phyloP scores from a whole-genome alignment of 1,140 invertebrate species.

The Bursaphelenchus mucronatus region DNA sequence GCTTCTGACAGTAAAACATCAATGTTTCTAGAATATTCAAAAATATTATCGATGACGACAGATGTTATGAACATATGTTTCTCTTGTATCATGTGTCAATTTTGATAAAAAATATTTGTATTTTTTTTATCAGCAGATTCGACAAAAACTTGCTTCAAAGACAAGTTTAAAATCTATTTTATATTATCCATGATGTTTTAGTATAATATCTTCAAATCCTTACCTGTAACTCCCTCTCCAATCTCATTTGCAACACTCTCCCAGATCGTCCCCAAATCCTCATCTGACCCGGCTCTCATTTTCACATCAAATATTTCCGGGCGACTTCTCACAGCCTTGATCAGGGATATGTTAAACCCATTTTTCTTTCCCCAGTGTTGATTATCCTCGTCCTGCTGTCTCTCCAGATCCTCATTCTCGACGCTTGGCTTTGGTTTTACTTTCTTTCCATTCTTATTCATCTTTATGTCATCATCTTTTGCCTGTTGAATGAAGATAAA shows the following conservation, averaged over 20 bases:
- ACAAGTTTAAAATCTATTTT: neutral
- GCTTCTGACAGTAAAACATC: too few species aligned
- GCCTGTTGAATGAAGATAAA: conserved; percentile 27
- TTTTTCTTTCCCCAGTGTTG: conserved; percentile 11
- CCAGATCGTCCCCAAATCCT: conserved; percentile 17
- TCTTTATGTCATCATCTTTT: conserved; percentile 28
- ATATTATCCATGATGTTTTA: neutral
- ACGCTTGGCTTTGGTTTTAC: neutral
- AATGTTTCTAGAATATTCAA: too few species aligned
- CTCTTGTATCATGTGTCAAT: too few species aligned
- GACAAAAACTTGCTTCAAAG: too few species aligned
- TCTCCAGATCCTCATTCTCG: neutral
- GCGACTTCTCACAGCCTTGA: conserved; percentile 15
- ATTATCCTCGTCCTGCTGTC: conserved; percentile 5
- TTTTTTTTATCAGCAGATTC: too few species aligned
- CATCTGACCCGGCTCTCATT: conserved; percentile 11
- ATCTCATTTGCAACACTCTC: conserved; percentile 19
- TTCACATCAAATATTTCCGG: conserved; percentile 15
- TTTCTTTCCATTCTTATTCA: conserved; percentile 2
- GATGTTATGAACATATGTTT: too few species aligned
- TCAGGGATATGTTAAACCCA: conserved; percentile 20
- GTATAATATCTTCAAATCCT: conserved; percentile 1
- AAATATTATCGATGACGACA: too few species aligned
- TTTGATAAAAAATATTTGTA: too few species aligned
- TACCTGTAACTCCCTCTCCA: conserved; percentile 24